Conservation (phyloP, 2,113 vertebrate species). For the Ctenodactylus gundi region DNA sequence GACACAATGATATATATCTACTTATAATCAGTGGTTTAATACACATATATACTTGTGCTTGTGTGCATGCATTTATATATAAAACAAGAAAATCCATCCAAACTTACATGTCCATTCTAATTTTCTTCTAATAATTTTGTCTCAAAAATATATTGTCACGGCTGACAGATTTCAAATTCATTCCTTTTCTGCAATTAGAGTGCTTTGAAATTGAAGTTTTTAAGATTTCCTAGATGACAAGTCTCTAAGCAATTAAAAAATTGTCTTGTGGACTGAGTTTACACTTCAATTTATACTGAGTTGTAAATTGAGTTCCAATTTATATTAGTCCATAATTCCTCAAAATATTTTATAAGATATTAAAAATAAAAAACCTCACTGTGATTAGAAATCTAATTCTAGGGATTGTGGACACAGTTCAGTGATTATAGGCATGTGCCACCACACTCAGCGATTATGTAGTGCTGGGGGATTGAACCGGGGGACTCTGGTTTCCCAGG, state of each 20-base stretch:
- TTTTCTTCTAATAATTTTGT: neutral
- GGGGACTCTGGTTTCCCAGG: too few species aligned
- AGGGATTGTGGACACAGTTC: too few species aligned
- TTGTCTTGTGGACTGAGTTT: neutral
- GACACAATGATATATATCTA: too few species aligned
- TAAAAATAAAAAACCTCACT: neutral
- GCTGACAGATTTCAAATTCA: neutral
- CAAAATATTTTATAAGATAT: slow-evolving; percentile 21
- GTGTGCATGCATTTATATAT: neutral
- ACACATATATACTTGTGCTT: neutral
- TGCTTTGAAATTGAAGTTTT: neutral
- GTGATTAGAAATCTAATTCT: neutral
- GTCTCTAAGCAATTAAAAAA: neutral
- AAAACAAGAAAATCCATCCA: neutral
- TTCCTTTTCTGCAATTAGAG: neutral
- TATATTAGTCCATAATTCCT: neutral
- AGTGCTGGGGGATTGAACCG: too few species aligned
- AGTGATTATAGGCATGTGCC: too few species aligned
- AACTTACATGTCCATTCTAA: neutral
- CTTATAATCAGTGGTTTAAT: neutral
- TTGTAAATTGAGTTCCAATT: neutral
- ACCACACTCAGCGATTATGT: too few species aligned
- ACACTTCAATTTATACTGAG: neutral
- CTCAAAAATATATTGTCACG: neutral
- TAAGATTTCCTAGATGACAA: neutral